Base-by-base conservation (phyloP, 2,888 invertebrate genomes). In the Yponomeuta plumbellus region DNA sequence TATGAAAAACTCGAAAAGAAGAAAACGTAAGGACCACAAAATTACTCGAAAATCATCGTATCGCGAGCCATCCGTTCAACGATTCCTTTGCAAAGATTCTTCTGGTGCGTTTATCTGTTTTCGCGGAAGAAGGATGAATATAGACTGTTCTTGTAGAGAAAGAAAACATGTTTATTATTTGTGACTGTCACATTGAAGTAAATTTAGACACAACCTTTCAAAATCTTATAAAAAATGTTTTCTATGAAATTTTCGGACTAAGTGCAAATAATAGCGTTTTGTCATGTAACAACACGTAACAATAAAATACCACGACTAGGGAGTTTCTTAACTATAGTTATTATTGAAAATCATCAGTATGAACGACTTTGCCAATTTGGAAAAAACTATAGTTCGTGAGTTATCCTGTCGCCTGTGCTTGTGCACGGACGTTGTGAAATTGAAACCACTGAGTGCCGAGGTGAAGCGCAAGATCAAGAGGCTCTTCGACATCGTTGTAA, bases 371-470 rank as follows among this genome's bases (percentile, higher is more conserved):
- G 71, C 76, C 17, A 81, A 73, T 76, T 81, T 89, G 58, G 91
- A 89, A 71, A 90, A 88, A 80, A 81, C 79, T 67, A 86, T 90
- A 76, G 88, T 91, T 67, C 87, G 90, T 66, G 91, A 91, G 76
- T 77, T 90, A 69, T 86, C 91, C 23, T 91, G 91, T 75, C 85
- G 91, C 44, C 73, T 91, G 72, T 91, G 91, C 76, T 74, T 91
- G 61, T 89, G 90, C 73, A 85, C 81, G n/a, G 91, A 91, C 73
- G 86, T 88, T 22, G 80, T 85, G 58, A 89, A 87, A 75, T 75
- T 91, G 39, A 91, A 90, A 68, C 89, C 91, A 8, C 80, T 91
- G 13, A 91, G 83, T 69, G 75, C 81, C 0, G 91, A 91, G 72
- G 70, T 86, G 34, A 91, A 91, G 70, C 76, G 90, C 40, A 90